These are phyloP conservation scores for Gnathonemus longibarbis DNA, from an alignment of 2,113 vertebrate genomes.

Conservation along the genomic window DNA sequence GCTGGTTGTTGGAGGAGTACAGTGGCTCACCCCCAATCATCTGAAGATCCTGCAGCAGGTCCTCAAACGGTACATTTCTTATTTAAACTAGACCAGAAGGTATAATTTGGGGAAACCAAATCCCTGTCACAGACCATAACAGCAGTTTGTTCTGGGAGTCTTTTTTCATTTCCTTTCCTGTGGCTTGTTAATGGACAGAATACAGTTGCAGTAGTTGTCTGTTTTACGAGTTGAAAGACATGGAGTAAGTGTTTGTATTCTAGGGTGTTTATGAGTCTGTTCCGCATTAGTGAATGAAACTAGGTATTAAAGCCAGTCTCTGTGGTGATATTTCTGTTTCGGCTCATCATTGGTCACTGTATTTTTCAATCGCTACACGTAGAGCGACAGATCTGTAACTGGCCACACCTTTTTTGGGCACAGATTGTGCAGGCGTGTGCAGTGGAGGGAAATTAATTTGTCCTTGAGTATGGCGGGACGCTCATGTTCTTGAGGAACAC, in stretches of 20 bases:
- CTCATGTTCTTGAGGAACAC: not conserved
- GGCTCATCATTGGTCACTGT: not conserved
- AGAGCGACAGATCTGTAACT: not conserved
- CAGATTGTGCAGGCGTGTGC: not conserved
- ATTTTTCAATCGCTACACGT: not conserved
- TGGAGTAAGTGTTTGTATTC: not conserved
- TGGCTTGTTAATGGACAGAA: not conserved
- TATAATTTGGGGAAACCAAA: not conserved
- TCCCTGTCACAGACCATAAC: not conserved
- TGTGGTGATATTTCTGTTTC: not conserved
- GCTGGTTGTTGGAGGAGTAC: conserved; percentile 88
- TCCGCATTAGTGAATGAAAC: not conserved
- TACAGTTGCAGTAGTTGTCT: not conserved
- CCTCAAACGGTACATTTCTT: conserved; percentile 66
- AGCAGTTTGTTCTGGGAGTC: not conserved
- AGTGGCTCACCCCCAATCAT: conserved; percentile 87
- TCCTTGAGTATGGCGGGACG: not conserved
- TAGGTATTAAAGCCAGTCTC: not conserved
- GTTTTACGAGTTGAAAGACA: not conserved
- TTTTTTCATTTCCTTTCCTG: not conserved
- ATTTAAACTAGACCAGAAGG: not conserved
- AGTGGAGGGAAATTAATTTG: not conserved
- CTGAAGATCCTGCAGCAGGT: conserved; percentile 77
- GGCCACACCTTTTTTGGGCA: not conserved
- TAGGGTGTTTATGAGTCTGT: not conserved